Base-by-base conservation (phyloP, 2,113 vertebrate genomes). In the Rhea americana region DNA sequence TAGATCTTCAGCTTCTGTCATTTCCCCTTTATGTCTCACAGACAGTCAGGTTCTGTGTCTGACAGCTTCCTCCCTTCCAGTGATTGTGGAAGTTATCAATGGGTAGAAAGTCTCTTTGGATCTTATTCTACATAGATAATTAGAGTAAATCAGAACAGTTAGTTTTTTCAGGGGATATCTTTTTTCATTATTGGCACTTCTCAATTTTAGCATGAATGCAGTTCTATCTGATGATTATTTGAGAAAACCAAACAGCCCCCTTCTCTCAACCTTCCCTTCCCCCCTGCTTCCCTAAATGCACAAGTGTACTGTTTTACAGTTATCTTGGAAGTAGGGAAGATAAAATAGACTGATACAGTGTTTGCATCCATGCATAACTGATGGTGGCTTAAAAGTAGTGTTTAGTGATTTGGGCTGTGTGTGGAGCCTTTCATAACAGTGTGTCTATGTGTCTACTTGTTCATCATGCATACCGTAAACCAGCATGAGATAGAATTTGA, bases 21-120 rank as follows among this genome's bases (percentile, higher is more conserved):
- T 32, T 85, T 32, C 17, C 3, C 0, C 11, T 63, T 68, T 4
- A 1, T 21, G 25, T 50, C 16, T 6, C 0, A 1, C 20, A 51
- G 58, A 2, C 6, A 65, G 56, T 70, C 35, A 68, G 62, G 35
- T 43, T n/a, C 26, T 7, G 35, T 45, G 13, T 75, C 30, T 79
- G 28, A 13, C 43, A 83, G 28, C 32, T 82, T 47, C 59, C 37
- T 86, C 24, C 50, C 48, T 61, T 59, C 18, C 28, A 53, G 58
- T 80, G 67, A 4, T 1, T 14, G 10, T 65, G 28, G 43, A 35
- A 75, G 30, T 5, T 66, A 28, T 39, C 32, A 12, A 9, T 58
- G n/a, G 85, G 16, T 39, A 74, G 35, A 45, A 77, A 51, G 43
- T 47, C n/a, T 63, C 68, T 63, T 85, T 80, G 68, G 10, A 32